These are phyloP conservation scores for Drosophila ananassae DNA, from an alignment of 1,140 invertebrate species.

Conservation along the genomic window DNA sequence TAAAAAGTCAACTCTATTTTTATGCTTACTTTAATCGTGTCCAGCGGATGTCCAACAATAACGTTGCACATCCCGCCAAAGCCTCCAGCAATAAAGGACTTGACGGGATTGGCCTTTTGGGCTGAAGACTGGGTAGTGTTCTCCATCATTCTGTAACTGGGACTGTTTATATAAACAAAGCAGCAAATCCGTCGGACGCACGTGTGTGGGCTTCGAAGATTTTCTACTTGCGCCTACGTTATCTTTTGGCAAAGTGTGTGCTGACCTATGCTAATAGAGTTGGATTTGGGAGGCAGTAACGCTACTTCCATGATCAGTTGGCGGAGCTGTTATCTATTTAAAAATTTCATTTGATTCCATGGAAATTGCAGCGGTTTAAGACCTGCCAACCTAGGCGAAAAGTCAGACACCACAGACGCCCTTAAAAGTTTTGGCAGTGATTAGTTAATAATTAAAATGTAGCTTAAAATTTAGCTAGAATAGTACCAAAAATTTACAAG, in stretches of 20 bases:
- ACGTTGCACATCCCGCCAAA: conserved; percentile 98
- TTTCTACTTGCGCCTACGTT: conserved; percentile 41
- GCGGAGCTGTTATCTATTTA: conserved; percentile 22
- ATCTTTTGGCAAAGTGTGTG: conserved; percentile 34
- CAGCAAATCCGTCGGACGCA: conserved; percentile 13
- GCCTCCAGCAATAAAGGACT: conserved; percentile 98
- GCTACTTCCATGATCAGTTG: conserved; percentile 52
- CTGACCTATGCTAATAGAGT: conserved; percentile 47
- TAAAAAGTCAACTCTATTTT: neutral
- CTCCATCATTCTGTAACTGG: conserved; percentile 29
- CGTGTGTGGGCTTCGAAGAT: conserved; percentile 13
- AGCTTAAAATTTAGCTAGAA: too few relatives aligned
- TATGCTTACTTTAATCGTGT: conserved; percentile 91
- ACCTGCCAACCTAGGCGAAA: neutral
- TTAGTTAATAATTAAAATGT: too few relatives aligned
- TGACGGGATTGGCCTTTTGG: conserved; percentile 89
- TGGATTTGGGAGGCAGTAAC: conserved; percentile 15
- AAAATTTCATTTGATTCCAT: conserved; percentile 26
- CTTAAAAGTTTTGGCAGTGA: neutral
- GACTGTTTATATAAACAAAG: conserved; percentile 63
- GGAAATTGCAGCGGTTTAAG: conserved; percentile 23
- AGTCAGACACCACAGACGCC: neutral
- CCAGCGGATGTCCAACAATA: conserved; percentile 96
- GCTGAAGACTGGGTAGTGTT: conserved; percentile 10
- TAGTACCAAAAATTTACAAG: too few relatives aligned